Evolutionary conservation across 2,888 invertebrate species (phyloP), one percentile per base, ranked within the genome.

Genomic region (Nephrotoma flavescens): DNA sequence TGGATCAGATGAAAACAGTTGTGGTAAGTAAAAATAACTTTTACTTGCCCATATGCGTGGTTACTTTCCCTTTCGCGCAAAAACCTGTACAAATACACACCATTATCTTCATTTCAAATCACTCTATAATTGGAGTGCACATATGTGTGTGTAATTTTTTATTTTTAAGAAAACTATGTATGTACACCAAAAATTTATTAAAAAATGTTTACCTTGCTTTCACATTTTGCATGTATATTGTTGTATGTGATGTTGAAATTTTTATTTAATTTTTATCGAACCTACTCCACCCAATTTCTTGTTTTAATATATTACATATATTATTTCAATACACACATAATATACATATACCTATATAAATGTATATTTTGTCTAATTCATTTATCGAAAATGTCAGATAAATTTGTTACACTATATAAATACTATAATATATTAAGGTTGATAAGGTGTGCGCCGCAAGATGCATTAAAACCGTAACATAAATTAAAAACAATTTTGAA

Each of bases 1-100:
- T 90, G 97, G 97, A 86, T 97, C 97, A 42, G 97, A 97, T 90
- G 97, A 97, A 92, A 97, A 97, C 91, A 94, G 95, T 90, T 97
- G 97, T 90, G 97, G 97, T 97, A 92, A 94, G 96, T 93, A 86
- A 86, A 71, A 41, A 52, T 42, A 9, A 71, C 71, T 71, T 71
- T 71, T 71, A 4, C 71, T 31, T 71, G 71, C 31, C 71, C 71
- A 71, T 71, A 71, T 57, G 57, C 52, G 86, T 86, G 57, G 86
- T 86, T 83, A 42, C 86, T 44, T 84, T 84, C 84, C 84, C 84
- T 84, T 84, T 84, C 84, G 42, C 84, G 42, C 41, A 84, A 84
- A 84, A 84, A 84, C 71, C 71, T 71, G 71, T 71, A 31, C 31
- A 71, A 11, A 71, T 71, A 31, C 31, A 71, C 71, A 31, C 19